Evolutionary conservation across 1,140 invertebrate species (phyloP), one percentile per base, ranked within the genome.

Genomic region (Pogonognathellus flavescens): DNA sequence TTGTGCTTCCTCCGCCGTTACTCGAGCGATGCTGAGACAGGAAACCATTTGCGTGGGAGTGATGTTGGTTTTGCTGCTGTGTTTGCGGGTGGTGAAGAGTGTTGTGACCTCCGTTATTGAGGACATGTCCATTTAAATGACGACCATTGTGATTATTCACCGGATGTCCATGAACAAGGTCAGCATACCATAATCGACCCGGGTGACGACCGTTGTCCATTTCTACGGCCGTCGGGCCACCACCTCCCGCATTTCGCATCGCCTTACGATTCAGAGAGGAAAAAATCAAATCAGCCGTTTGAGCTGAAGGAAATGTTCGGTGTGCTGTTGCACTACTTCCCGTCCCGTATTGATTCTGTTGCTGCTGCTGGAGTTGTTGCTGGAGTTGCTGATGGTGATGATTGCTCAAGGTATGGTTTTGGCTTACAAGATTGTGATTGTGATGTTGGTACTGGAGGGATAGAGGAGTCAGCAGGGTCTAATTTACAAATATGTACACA

Each of bases 391-490:
- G 84, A 18, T 52, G 53, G 57, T 86, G 84, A 57, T 85, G 87
- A 62, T 85, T 76, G 49, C 59, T 82, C 82, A 66, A 83, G 59
- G 70, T 59, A 84, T 87, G 84, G 50, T 70, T 80, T 57, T 87
- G 70, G 70, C 55, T 84, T 70, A 66, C 52, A 49, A 66, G 85
- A 83, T 82, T 86, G 66, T 85, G 83, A 85, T 86, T 83, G 22
- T 88, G 83, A 16, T 86, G 85, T 25, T 88, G 87, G 57, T 89
- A 89, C 82, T 89, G 88, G 80, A 89, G 87, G 87, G 88, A 89
- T 50, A 89, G 80, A 52, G 88, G 88, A 72, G 88, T 88, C 87
- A 89, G 81, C 85, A 89, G 62, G 82, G 88, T 88, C 88, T 89
- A 81, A 72, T 85, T 80, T 83, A 86, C 81, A 86, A 80, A 85